Evolutionary conservation across 2,888 invertebrate species (phyloP), one percentile per base, ranked within the genome.

Genomic region (Aphodius sticticus): DNA sequence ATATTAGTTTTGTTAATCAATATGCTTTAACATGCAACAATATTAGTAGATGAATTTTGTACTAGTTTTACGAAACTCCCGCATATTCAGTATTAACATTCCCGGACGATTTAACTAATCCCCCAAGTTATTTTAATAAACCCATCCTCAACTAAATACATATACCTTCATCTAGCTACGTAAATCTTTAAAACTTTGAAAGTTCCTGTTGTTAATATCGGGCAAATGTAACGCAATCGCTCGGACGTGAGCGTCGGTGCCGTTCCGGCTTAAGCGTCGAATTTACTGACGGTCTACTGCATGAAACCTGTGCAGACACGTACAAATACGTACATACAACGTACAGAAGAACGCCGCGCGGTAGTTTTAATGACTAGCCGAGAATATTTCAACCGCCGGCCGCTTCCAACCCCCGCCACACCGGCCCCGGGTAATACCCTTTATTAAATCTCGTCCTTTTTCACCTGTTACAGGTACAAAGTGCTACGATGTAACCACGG

Each of bases 401-500:
- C 74, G 69, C 9, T 36, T 16, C 69, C 69, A 26, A 77, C 69
- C 69, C 36, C 15, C 69, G 16, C 69, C 69, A 6, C 35, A 9
- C 53, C 53, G 53, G 9, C 35, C 35, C 53, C 53, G 53, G 1
- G 53, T 53, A 38, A 80, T 78, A 14, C 53, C 70, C 69, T 72
- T 77, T 77, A 80, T 70, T 70, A 81, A 82, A 79, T 77, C 80
- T 77, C 76, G 81, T 81, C 81, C 84, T 38, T 82, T 84, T 84
- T 85, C 84, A 82, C 87, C 87, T 86, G 84, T 88, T 88, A 78
- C 86, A 88, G 88, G 84, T 84, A 82, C 83, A 86, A 84, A 85
- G 82, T 84, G 85, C 85, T 86, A 86, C 86, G 84, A 88, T 88
- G 88, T 88, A 87, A 88, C 85, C 87, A 82, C 85, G 84, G 85